Percentiles rank a stretch among this genome's conserved stretches.
Conservation (phyloP, 2,797 vertebrate species). For the Synaphobranchus kaupii region DNA sequence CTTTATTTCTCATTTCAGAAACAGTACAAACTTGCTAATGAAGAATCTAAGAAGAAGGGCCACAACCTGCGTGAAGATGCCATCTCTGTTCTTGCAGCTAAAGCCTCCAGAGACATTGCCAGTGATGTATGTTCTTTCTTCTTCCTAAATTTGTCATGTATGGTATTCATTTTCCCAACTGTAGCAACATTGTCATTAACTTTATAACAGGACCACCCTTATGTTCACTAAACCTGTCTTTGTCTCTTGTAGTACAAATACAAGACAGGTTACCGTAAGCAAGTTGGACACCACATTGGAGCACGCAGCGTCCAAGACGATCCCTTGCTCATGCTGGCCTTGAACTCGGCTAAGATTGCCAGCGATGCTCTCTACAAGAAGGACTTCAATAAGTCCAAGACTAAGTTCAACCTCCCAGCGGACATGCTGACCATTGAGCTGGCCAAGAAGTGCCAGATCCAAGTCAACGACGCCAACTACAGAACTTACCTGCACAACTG, state of each 20-base stretch:
- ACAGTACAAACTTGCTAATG: constrained; percentile 84
- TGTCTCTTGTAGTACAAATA: constrained; percentile 80
- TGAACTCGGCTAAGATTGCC: constrained; percentile 93
- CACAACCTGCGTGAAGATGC: constrained; percentile 86
- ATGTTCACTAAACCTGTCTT: background rate
- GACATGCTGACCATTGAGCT: constrained; percentile 87
- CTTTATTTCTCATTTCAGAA: constrained; percentile 65
- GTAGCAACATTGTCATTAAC: background rate
- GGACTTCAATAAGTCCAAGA: constrained; percentile 90
- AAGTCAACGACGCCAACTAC: constrained; percentile 83
- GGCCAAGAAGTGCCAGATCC: constrained; percentile 83
- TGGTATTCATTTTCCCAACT: background rate
- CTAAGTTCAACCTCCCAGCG: constrained; percentile 84
- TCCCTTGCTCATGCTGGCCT: constrained; percentile 86
- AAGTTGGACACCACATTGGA: constrained; percentile 91
- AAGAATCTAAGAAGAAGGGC: constrained; percentile 87
- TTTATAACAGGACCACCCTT: background rate
- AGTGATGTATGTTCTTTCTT: constrained; percentile 78
- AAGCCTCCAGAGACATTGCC: constrained; percentile 83
- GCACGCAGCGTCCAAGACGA: constrained; percentile 85
- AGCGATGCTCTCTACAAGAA: constrained; percentile 89
- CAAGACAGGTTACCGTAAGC: constrained; percentile 84
- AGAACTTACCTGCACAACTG: constrained; percentile 75
- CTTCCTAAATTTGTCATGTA: background rate
- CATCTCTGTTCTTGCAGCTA: constrained; percentile 83